These are phyloP conservation scores for Pedicia rivosa DNA, from an alignment of 2,888 invertebrate species.

Conservation along the genomic window DNA sequence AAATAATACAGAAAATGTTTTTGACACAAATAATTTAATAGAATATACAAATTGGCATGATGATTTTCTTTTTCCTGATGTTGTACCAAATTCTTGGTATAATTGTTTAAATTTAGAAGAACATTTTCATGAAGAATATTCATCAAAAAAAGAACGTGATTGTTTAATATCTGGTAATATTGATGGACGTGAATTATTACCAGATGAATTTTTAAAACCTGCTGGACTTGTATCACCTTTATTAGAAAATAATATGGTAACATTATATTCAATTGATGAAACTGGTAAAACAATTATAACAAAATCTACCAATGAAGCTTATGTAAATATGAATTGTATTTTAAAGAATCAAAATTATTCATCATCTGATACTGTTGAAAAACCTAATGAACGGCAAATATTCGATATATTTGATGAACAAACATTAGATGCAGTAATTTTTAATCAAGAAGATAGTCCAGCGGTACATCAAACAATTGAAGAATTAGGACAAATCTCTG, in stretches of 20 bases:
- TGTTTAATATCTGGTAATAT: conserved; percentile 1
- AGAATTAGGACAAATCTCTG: no score
- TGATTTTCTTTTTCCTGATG: no score
- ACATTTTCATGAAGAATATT: background rate
- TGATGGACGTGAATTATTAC: no score
- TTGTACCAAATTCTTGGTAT: no score
- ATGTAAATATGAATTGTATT: conserved; percentile 1
- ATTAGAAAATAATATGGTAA: no score
- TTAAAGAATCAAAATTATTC: conserved; percentile 1
- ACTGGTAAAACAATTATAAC: no score
- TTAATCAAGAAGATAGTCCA: background rate
- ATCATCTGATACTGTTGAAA: background rate
- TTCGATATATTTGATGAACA: conserved; percentile 1
- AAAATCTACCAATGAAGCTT: background rate
- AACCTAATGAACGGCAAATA: background rate
- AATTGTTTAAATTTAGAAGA: background rate
- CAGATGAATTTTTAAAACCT: no score
- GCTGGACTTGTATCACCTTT: no score
- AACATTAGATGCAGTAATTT: conserved; percentile 1
- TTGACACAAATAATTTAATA: background rate
- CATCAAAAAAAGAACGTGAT: background rate
- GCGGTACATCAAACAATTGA: conserved; percentile 2
- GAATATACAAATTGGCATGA: background rate
- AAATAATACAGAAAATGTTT: background rate
- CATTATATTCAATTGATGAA: no score